Base-by-base conservation (phyloP, 2,888 invertebrate species). In the Erpobdella octoculata region DNA sequence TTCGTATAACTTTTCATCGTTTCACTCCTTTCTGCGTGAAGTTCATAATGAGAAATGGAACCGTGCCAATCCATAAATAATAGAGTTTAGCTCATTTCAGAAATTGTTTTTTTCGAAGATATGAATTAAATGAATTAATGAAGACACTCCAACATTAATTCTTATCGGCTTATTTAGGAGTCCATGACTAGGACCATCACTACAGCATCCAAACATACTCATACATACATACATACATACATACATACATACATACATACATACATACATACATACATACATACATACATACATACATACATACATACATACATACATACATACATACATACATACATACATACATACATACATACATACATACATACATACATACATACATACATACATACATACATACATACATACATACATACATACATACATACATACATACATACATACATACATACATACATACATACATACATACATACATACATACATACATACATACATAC, bases 331-430 rank as follows among this genome's bases (percentile, higher is more conserved):
- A 72, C 21, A 48, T 38, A 70, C 25, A 62, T 21, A 46, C 8
- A 70, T 46, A 33, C 58, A 72, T 58, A 70, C 36, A 65, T 28
- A 36, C 36, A 2, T 36, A 65, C 36, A 65, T 65, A 36, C 12
- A 65, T 65, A 65, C 36, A 65, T 65, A 36, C 36, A 2, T 65
- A 12, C 36, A 3, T 65, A 36, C 12, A 36, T 65, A n/a, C 18
- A 41, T 66, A 67, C n/a, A 25, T 67, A 21, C 67, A 25, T 36
- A 35, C 36, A 67, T 1, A 28, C 64, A 72, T 46, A 71, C 61
- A 71, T 71, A 71, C 61, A 72, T 58, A 72, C 59, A 72, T 61
- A 71, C 59, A 71, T 41, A 71, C 59, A 71, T 71, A 71, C 69
- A 72, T 70, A 71, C 61, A 72, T 71, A 71, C 61, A 71, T 25